Percentiles rank a stretch among this genome's conserved stretches.
Conservation (phyloP, 2,797 vertebrate genomes). For the Cyclura pinguis region DNA sequence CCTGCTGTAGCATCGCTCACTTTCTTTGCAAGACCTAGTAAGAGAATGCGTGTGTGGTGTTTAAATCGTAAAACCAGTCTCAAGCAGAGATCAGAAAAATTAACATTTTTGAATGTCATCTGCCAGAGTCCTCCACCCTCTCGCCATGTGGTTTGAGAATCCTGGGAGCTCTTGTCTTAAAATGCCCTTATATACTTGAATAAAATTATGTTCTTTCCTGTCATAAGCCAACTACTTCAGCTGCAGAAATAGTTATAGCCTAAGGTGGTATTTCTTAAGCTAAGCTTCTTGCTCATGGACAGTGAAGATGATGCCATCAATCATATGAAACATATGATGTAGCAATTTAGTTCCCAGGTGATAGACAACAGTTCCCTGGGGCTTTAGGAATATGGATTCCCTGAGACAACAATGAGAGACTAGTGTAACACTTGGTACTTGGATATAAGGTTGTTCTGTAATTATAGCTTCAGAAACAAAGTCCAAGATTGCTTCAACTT, state of each 20-base stretch:
- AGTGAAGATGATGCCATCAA: background rate
- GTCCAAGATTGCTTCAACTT: slow-evolving; percentile 10
- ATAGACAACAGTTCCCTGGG: background rate
- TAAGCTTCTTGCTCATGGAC: background rate
- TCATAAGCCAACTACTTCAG: slow-evolving; percentile 1
- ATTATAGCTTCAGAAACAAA: background rate
- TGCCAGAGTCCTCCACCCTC: too few relatives aligned
- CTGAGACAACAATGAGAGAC: background rate
- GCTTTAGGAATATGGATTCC: background rate
- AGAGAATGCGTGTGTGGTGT: background rate
- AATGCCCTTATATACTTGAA: slow-evolving; percentile 25
- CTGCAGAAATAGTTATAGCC: slow-evolving; percentile 34
- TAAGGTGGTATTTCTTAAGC: slow-evolving; percentile 35
- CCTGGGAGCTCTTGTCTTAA: too few relatives aligned
- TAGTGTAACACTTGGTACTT: background rate
- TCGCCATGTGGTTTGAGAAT: too few relatives aligned
- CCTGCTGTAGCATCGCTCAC: background rate
- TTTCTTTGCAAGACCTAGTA: background rate
- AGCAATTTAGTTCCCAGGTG: background rate
- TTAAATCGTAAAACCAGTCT: background rate
- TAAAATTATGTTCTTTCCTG: slow-evolving; percentile 33
- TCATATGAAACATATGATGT: background rate
- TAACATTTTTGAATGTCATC: too few relatives aligned
- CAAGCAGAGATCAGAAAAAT: background rate
- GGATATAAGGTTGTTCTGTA: background rate